A percentile compares a stretch with the other conserved stretches of the same genome.
Conservation (phyloP, 2,888 invertebrate species). For the Melanchra persicariae region DNA sequence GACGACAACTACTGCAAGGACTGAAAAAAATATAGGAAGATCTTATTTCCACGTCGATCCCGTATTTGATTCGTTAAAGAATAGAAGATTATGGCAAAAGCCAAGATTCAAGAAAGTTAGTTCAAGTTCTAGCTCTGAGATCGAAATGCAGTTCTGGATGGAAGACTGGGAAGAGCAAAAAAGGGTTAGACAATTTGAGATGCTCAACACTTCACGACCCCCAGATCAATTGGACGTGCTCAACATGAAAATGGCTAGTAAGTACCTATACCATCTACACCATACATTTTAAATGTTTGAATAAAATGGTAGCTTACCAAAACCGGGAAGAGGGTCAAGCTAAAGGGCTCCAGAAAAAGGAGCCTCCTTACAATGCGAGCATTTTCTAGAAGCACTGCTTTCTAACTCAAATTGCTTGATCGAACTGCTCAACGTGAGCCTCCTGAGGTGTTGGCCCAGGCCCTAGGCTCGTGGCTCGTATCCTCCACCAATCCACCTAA, state of each 20-base stretch:
- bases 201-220: slow-evolving; percentile 69
- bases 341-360: no score
- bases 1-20: background rate
- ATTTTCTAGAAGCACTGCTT: no score
- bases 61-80: slow-evolving; percentile 67
- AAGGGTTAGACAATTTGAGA: slow-evolving; percentile 71
- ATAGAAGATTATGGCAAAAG: slow-evolving; percentile 39
- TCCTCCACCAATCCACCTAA: no score
- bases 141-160: slow-evolving; percentile 69
- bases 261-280: slow-evolving; percentile 58
- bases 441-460: no score
- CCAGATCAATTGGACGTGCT: slow-evolving; percentile 76
- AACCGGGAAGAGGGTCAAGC: no score
- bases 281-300: no score
- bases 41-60: slow-evolving; percentile 70
- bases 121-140: background rate
- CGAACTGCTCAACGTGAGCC: no score
- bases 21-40: slow-evolving; percentile 19
- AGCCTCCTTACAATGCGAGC: no score
- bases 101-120: rapidly evolving
- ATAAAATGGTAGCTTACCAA: no score
- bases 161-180: slow-evolving; percentile 70
- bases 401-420: no score
- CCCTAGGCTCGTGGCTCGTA: no score
- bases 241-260: slow-evolving; percentile 84